These are phyloP conservation scores for Dermatophagoides farinae DNA, from an alignment of 1,140 invertebrate genomes.

Conservation along the genomic window DNA sequence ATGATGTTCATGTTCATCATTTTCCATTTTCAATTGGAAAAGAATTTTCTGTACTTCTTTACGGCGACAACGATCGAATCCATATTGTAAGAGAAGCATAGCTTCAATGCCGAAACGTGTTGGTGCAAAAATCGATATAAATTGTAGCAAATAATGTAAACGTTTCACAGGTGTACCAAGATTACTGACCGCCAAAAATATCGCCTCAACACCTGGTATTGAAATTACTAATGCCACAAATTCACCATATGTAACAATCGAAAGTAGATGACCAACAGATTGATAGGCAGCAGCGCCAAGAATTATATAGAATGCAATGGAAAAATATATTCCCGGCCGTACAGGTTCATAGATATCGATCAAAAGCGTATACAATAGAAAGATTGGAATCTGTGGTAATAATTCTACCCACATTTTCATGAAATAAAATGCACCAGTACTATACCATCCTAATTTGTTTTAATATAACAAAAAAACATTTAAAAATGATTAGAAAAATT, in stretches of 20 bases:
- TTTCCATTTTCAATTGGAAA: background rate
- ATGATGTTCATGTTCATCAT: background rate
- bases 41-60: constrained; percentile 1
- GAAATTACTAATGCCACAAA: too few relatives aligned
- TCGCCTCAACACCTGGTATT: too few relatives aligned
- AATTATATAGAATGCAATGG: background rate
- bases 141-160: background rate
- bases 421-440: constrained; percentile 1
- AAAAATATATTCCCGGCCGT: background rate
- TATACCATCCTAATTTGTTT: background rate
- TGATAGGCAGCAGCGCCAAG: background rate
- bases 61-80: background rate
- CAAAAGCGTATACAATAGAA: background rate
- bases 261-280: background rate
- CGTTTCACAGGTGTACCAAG: background rate
- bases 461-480: background rate
- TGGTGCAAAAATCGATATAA: background rate
- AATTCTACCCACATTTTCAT: background rate
- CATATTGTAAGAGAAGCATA: background rate
- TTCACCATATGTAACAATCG: background rate
- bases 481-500: background rate
- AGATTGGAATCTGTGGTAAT: background rate
- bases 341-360: background rate
- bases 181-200: too few relatives aligned
- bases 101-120: background rate